Percentiles rank a stretch among this genome's conserved stretches.
These are phyloP conservation scores for Limnephilus auricula DNA, from an alignment of 2,888 invertebrate species.

Conservation along the genomic window DNA sequence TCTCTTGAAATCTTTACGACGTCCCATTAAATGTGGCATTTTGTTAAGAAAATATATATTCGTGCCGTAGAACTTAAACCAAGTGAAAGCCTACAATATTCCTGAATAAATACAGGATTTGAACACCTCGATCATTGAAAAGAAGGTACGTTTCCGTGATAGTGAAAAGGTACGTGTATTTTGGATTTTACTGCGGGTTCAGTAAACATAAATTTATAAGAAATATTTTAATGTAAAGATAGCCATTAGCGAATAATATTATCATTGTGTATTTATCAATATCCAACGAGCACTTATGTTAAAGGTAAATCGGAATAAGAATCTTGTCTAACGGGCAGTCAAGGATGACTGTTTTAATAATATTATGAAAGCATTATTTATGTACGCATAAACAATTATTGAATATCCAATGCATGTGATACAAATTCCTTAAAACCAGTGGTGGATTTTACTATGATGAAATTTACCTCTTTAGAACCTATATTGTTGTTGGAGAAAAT, in stretches of 20 bases:
- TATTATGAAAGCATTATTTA: background rate
- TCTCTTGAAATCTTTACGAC: background rate
- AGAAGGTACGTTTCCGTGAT: slow-evolving; percentile 28
- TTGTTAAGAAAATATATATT: background rate
- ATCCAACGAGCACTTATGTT: background rate
- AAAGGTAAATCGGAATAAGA: background rate
- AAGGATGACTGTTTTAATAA: background rate
- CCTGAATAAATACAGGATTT: background rate
- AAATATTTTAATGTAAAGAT: slow-evolving; percentile 2
- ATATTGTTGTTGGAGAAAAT: background rate
- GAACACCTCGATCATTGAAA: background rate
- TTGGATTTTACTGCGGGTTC: slow-evolving; percentile 14
- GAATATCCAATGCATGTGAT: background rate
- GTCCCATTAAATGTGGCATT: background rate
- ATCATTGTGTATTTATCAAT: slow-evolving; percentile 16
- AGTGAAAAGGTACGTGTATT: slow-evolving; percentile 18
- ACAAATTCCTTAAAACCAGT: background rate
- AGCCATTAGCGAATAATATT: background rate
- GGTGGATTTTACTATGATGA: background rate
- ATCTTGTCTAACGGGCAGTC: background rate
- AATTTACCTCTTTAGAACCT: background rate
- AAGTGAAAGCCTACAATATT: background rate
- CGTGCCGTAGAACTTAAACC: background rate
- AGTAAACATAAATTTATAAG: background rate
- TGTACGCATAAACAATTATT: background rate